Conservation (phyloP, 1,140 invertebrate genomes). For the Drosophila ercepeae region DNA sequence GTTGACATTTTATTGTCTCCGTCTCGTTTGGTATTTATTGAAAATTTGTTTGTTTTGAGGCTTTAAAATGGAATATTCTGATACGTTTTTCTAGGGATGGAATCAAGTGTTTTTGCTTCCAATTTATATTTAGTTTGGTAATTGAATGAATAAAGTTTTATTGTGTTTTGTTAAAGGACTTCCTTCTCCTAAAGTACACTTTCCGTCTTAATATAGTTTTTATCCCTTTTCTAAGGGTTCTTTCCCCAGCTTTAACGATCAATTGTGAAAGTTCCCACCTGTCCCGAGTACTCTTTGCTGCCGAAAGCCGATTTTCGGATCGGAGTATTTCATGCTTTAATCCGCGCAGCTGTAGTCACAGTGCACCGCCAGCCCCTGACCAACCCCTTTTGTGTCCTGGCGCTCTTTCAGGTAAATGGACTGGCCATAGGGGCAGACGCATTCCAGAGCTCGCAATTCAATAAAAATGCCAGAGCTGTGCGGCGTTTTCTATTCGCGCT, state of each 20-base stretch:
- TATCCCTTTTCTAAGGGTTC: too few relatives aligned
- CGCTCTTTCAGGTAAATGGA: slow-evolving; percentile 54
- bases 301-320: slow-evolving; percentile 57
- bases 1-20: slow-evolving; percentile 74
- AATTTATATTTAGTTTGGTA: too few relatives aligned
- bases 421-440: slow-evolving; percentile 41
- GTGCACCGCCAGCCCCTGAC: slow-evolving; percentile 4
- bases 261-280: slow-evolving; percentile 23
- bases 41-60: slow-evolving; percentile 58
- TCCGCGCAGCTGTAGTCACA: slow-evolving; percentile 72
- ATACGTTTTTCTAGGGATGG: neutral
- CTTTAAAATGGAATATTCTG: slow-evolving; percentile 15
- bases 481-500: slow-evolving; percentile 66
- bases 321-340: slow-evolving; percentile 65
- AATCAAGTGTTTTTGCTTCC: too few relatives aligned
- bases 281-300: slow-evolving; percentile 45
- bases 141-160: too few relatives aligned
- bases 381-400: neutral
- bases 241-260: slow-evolving; percentile 26
- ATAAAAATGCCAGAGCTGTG: slow-evolving; percentile 72
- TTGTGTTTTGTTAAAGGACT: too few relatives aligned
- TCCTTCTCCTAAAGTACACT: neutral
- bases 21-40: slow-evolving; percentile 75
- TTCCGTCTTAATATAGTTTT: neutral
- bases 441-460: slow-evolving; percentile 74